Percentiles rank a stretch among this genome's conserved stretches.
These are phyloP conservation scores for Merops nubicus DNA, from an alignment of 2,113 vertebrate species.

Conservation along the genomic window DNA sequence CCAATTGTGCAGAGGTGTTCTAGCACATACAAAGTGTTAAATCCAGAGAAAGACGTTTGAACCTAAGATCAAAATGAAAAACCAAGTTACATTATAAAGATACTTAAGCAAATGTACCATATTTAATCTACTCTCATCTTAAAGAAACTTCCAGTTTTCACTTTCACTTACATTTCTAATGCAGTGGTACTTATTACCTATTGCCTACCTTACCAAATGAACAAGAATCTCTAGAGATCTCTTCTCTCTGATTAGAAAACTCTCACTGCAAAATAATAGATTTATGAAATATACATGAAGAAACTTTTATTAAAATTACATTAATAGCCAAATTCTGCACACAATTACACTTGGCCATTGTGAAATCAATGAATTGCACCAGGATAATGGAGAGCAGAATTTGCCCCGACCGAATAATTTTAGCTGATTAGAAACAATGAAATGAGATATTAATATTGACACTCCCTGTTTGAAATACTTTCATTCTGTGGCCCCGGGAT, in stretches of 20 bases:
- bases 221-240: constrained; percentile 39
- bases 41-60: constrained; percentile 26
- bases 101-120: constrained; percentile 45
- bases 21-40: not conserved
- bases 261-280: constrained; percentile 37
- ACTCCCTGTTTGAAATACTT: constrained; percentile 10
- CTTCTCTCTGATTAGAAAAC: constrained; percentile 56
- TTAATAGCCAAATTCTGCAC: constrained; percentile 64
- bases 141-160: constrained; percentile 55
- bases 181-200: constrained; percentile 51
- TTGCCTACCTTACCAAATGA: constrained; percentile 51
- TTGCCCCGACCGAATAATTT: constrained; percentile 26
- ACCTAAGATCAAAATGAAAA: constrained; percentile 51
- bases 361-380: constrained; percentile 49
- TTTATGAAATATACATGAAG: constrained; percentile 63
- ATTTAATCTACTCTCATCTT: constrained; percentile 52
- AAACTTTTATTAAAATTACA: constrained; percentile 68
- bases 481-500: not conserved
- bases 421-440: constrained; percentile 53
- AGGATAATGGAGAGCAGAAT: constrained; percentile 36
- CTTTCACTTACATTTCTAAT: constrained; percentile 58
- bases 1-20: not conserved
- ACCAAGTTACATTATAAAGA: constrained; percentile 37
- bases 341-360: constrained; percentile 55
- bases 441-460: constrained; percentile 55